Evolutionary conservation across 2,888 invertebrate species (phyloP).

Genomic region (Neria commutata): DNA sequence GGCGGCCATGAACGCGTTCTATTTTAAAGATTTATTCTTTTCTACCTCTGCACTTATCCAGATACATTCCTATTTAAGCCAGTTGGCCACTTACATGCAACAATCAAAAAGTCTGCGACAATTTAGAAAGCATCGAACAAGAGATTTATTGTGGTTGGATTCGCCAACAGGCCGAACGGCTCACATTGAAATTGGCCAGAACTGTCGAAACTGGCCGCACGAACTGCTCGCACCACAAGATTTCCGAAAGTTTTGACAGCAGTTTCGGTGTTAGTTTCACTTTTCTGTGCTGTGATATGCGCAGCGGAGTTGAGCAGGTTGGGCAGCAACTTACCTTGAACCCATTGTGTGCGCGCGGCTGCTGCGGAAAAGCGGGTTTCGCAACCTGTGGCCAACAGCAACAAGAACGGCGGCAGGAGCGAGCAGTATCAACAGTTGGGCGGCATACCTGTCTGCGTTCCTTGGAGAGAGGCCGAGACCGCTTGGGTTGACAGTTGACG

Average conservation of each 20-base stretch:
- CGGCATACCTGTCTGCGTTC: slow-evolving; percentile 16
- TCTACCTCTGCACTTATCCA: too few species aligned
- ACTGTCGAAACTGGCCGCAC: slow-evolving; percentile 20
- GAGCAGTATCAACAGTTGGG: neutral
- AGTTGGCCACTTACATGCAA: too few species aligned
- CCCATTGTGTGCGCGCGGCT: slow-evolving; percentile 12
- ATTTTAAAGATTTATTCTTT: too few species aligned
- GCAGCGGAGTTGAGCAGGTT: slow-evolving; percentile 1
- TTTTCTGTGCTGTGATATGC: slow-evolving; percentile 26
- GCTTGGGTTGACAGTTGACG: slow-evolving; percentile 33
- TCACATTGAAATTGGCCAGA: slow-evolving; percentile 22
- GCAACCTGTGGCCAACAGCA: neutral
- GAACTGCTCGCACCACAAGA: neutral
- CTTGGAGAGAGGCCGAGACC: neutral
- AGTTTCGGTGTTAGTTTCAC: slow-evolving; percentile 32
- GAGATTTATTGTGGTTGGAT: neutral
- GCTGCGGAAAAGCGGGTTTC: slow-evolving; percentile 4
- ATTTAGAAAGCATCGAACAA: neutral
- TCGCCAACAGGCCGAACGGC: neutral
- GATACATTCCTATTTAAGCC: neutral
- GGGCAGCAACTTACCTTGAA: slow-evolving; percentile 37
- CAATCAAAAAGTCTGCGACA: neutral
- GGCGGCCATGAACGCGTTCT: too few species aligned
- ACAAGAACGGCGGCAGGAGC: neutral
- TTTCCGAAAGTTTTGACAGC: too few species aligned